Conservation (phyloP, 2,113 vertebrate genomes). For the Vicugna pacos region DNA sequence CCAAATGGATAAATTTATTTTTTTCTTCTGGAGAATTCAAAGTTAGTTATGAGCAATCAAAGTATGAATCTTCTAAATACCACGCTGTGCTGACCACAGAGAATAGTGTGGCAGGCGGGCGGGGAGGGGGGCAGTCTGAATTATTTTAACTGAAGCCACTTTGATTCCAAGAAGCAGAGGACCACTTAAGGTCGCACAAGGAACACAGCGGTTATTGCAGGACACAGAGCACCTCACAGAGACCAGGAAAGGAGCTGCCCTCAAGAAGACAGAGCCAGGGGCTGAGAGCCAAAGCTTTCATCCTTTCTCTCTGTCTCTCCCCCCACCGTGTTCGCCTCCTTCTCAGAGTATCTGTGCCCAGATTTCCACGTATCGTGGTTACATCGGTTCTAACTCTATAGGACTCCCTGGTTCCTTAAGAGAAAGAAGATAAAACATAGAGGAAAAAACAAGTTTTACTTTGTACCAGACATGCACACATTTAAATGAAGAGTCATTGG, state of each 20-base stretch:
- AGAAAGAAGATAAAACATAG: neutral
- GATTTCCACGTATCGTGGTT: too few relatives aligned
- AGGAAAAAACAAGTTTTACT: neutral
- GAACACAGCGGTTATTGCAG: neutral
- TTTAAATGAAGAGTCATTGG: neutral
- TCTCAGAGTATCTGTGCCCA: neutral
- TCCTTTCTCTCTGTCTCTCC: too few relatives aligned
- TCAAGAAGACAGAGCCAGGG: neutral
- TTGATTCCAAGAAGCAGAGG: constrained; percentile 23
- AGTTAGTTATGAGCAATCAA: neutral
- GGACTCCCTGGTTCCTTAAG: neutral
- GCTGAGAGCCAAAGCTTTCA: neutral
- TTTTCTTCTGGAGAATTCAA: neutral
- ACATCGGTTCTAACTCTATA: neutral
- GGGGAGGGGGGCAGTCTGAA: neutral
- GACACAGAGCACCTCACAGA: neutral
- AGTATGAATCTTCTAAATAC: neutral
- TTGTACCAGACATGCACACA: neutral
- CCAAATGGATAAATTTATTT: neutral
- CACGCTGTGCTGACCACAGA: neutral
- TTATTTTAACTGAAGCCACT: neutral
- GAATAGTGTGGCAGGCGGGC: neutral
- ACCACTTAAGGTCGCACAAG: neutral
- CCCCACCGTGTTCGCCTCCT: neutral
- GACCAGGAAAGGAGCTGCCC: neutral